A percentile compares a stretch with the other conserved stretches of the same genome.
These are phyloP conservation scores for Xestoiulus laeticollis DNA, from an alignment of 2,888 invertebrate genomes.

Conservation along the genomic window DNA sequence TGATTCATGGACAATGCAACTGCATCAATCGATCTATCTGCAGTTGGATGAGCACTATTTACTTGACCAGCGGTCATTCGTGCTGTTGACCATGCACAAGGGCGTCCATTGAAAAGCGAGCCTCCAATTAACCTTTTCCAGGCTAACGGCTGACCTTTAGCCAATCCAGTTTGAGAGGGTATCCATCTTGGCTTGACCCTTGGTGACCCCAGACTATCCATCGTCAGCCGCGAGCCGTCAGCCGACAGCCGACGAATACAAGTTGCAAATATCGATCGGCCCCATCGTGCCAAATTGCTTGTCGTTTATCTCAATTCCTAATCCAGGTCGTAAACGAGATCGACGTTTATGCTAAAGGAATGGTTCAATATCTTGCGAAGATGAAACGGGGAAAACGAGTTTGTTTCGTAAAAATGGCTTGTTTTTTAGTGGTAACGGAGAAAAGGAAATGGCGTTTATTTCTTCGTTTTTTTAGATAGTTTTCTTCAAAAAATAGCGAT, in stretches of 20 bases:
- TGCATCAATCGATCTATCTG: not conserved
- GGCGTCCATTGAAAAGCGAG: not conserved
- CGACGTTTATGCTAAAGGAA: not conserved
- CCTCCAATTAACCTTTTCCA: not conserved
- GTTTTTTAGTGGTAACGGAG: too few species aligned
- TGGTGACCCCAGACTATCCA: not conserved
- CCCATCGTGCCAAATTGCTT: not conserved
- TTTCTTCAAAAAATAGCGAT: too few species aligned
- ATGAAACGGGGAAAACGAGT: not conserved
- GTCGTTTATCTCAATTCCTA: not conserved
- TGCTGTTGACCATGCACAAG: not conserved
- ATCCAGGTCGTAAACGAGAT: not conserved
- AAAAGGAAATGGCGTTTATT: too few species aligned
- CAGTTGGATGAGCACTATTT: not conserved
- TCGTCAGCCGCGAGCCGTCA: not conserved
- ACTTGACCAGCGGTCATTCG: not conserved
- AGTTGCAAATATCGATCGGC: not conserved
- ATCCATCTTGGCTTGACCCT: not conserved
- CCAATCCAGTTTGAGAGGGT: not conserved
- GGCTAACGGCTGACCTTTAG: not conserved
- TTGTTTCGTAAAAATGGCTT: too few species aligned
- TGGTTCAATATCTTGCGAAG: not conserved
- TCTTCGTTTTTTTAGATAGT: too few species aligned
- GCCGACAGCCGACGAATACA: not conserved
- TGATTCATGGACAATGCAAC: not conserved